A percentile compares a stretch with the other conserved stretches of the same genome.
Evolutionary conservation across 2,113 vertebrate species (phyloP).

Genomic region (Paraplagusia blochii): DNA sequence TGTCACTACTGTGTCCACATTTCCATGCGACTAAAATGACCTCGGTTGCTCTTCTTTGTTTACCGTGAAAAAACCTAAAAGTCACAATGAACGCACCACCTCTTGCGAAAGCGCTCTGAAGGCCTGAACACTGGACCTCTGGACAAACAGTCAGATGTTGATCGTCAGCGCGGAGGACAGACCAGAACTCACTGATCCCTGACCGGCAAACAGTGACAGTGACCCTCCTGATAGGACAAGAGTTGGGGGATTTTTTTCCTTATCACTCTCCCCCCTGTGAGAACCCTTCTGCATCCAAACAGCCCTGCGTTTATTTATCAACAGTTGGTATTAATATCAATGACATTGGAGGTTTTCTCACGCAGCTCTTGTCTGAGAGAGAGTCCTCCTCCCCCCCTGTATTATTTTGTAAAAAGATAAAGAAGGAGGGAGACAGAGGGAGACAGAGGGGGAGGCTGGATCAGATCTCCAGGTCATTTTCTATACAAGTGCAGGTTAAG

Average conservation of each 20-base stretch:
- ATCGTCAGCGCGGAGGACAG: background rate
- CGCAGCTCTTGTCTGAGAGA: constrained; percentile 20
- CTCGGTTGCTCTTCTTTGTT: too few relatives aligned
- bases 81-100: too few relatives aligned
- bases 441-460: too few relatives aligned
- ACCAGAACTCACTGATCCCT: constrained; percentile 18
- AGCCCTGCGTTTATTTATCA: constrained; percentile 31
- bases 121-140: too few relatives aligned
- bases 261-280: background rate
- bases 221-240: background rate
- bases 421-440: background rate
- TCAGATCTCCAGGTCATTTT: too few relatives aligned
- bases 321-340: constrained; percentile 51
- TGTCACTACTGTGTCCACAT: too few relatives aligned
- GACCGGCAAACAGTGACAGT: constrained; percentile 17
- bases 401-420: constrained; percentile 18
- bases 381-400: constrained; percentile 3
- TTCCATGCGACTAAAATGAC: too few relatives aligned
- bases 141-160: background rate
- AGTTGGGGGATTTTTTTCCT: background rate
- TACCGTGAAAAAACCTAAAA: too few relatives aligned
- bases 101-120: too few relatives aligned
- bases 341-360: constrained; percentile 59
- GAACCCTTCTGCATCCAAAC: constrained; percentile 8
- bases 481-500: background rate